A percentile compares a stretch with the other conserved stretches of the same genome.
Conservation (phyloP, 2,888 invertebrate species). For the Drosophila pseudotakahashii region DNA sequence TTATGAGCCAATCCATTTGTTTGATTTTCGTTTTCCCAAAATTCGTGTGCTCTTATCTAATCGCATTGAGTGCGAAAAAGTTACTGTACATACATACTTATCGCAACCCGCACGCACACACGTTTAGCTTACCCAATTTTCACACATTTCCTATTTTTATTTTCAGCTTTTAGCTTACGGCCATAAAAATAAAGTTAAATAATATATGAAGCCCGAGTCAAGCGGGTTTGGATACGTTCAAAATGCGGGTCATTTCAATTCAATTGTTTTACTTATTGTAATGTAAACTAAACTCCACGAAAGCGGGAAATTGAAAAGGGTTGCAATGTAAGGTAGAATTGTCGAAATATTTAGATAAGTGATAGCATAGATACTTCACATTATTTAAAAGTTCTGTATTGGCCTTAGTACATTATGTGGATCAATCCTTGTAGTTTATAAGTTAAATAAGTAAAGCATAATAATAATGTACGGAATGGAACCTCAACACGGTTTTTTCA, state of each 20-base stretch:
- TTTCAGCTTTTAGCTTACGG: slow-evolving; percentile 26
- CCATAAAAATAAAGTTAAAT: slow-evolving; percentile 70
- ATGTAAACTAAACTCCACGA: slow-evolving; percentile 3
- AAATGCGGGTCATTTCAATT: slow-evolving; percentile 74
- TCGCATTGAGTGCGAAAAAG: slow-evolving; percentile 48
- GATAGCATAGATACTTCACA: not conserved
- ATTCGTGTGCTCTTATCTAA: slow-evolving; percentile 62
- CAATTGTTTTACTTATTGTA: slow-evolving; percentile 55
- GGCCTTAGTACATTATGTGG: too few species aligned
- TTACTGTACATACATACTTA: slow-evolving; percentile 28
- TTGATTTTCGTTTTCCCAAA: slow-evolving; percentile 42
- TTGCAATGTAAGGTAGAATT: not conserved
- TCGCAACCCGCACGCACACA: slow-evolving; percentile 47
- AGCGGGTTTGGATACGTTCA: slow-evolving; percentile 49
- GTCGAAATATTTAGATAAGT: slow-evolving; percentile 10
- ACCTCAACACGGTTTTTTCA: too few species aligned
- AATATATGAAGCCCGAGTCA: slow-evolving; percentile 58
- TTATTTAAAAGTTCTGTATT: not conserved
- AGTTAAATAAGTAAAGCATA: too few species aligned
- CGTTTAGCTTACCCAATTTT: slow-evolving; percentile 29
- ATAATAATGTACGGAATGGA: not conserved
- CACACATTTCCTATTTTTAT: slow-evolving; percentile 37
- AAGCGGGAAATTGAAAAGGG: not conserved
- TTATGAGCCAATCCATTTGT: slow-evolving; percentile 51
- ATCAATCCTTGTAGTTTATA: too few species aligned